Percentiles rank a stretch among this genome's conserved stretches.
phyloP scores from a whole-genome alignment of 2,113 vertebrate species.

The Pteruthius melanotis region DNA sequence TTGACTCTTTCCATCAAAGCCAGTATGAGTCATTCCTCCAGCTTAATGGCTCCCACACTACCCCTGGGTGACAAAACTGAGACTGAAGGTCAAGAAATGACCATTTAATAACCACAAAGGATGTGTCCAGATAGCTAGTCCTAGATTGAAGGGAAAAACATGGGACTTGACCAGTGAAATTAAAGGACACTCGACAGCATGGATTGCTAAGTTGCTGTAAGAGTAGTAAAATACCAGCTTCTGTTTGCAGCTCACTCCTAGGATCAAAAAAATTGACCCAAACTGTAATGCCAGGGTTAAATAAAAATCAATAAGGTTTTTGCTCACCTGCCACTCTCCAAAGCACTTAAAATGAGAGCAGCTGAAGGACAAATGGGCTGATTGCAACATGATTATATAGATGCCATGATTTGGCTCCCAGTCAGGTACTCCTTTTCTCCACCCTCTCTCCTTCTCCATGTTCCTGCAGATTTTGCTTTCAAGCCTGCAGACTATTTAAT shows the following conservation, averaged over 20 bases:
- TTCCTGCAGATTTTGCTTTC: background rate
- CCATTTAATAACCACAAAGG: background rate
- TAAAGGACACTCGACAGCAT: background rate
- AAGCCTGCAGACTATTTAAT: background rate
- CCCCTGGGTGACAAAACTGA: background rate
- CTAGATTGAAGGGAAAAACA: background rate
- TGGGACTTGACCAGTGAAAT: background rate
- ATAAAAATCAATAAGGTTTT: background rate
- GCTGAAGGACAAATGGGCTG: background rate
- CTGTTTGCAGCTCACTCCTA: background rate
- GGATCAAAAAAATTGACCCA: background rate
- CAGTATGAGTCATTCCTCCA: background rate
- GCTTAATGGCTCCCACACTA: background rate
- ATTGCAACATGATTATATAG: rapidly evolving
- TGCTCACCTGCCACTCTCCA: background rate
- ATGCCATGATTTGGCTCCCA: background rate
- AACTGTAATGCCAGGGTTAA: background rate
- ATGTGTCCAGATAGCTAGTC: background rate
- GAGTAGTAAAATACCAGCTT: background rate
- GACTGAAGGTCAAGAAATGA: background rate
- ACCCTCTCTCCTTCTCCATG: background rate
- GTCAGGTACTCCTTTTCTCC: background rate
- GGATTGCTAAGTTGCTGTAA: background rate
- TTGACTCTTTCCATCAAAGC: background rate
- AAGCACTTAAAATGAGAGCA: background rate